These are phyloP conservation scores for Lasioglossum figueresi DNA, from an alignment of 2,888 invertebrate genomes.

Conservation along the genomic window DNA sequence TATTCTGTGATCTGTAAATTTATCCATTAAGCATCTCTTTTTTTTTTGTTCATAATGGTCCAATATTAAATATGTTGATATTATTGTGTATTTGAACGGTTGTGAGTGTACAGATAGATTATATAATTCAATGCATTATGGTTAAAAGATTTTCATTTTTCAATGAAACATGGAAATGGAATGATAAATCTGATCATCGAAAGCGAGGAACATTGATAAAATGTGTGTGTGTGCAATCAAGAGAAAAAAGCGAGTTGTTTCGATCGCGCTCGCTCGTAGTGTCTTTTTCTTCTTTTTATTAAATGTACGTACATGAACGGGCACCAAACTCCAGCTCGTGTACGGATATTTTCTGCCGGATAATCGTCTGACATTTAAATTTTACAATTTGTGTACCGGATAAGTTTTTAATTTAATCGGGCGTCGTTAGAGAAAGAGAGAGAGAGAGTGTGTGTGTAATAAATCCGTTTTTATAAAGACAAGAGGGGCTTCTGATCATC, in stretches of 20 bases:
- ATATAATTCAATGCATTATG: constrained; percentile 76
- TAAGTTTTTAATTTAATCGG: constrained; percentile 14
- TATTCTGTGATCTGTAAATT: constrained; percentile 45
- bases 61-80: constrained; percentile 82
- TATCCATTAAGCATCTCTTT: constrained; percentile 34
- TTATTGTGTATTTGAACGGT: constrained; percentile 82
- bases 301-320: neutral
- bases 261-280: neutral
- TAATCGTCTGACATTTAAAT: neutral
- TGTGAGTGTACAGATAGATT: constrained; percentile 82
- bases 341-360: neutral
- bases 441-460: no score
- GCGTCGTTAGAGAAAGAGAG: neutral
- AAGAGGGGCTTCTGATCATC: neutral
- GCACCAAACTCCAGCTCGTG: neutral
- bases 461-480: constrained; percentile 21
- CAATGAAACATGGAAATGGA: constrained; percentile 73
- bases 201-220: constrained; percentile 41
- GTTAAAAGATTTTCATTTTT: constrained; percentile 71
- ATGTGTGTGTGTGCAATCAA: constrained; percentile 60
- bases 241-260: constrained; percentile 26
- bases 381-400: neutral
- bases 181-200: constrained; percentile 50
- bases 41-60: constrained; percentile 68
- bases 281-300: neutral